Percentiles rank a stretch among this genome's conserved stretches.
These are phyloP conservation scores for Ciconia maguari DNA, from an alignment of 2,113 vertebrate species.

Conservation along the genomic window DNA sequence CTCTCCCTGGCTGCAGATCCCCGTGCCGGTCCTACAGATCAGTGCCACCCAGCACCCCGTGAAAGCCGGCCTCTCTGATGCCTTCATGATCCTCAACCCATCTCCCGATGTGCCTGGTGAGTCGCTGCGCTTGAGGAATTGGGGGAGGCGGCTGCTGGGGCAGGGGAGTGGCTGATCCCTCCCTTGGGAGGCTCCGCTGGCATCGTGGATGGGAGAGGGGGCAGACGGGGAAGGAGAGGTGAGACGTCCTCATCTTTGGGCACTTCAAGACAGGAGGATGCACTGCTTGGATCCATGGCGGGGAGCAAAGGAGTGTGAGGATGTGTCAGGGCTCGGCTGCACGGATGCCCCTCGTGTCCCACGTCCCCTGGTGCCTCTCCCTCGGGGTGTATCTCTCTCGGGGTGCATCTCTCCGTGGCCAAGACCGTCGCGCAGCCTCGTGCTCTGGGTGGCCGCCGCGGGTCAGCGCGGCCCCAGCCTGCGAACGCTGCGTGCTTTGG, in stretches of 20 bases:
- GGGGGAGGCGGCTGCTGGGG: neutral
- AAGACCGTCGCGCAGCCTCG: neutral
- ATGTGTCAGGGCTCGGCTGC: rapidly evolving
- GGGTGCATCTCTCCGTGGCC: neutral
- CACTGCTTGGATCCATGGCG: rapidly evolving
- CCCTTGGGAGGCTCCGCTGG: neutral
- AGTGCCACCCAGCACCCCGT: slow-evolving; percentile 90
- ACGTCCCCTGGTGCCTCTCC: rapidly evolving
- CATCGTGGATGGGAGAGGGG: neutral
- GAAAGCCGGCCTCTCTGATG: slow-evolving; percentile 93
- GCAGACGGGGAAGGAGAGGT: rapidly evolving
- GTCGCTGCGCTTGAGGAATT: neutral
- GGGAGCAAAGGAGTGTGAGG: neutral
- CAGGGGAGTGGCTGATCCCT: rapidly evolving
- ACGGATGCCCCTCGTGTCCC: rapidly evolving
- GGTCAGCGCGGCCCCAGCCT: neutral
- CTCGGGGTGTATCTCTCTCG: too few species aligned
- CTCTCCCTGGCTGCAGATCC: slow-evolving; percentile 76
- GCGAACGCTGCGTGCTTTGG: neutral
- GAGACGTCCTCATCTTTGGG: rapidly evolving
- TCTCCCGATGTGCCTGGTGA: slow-evolving; percentile 79
- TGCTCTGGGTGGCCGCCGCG: neutral
- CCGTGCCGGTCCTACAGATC: slow-evolving; percentile 83
- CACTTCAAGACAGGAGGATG: rapidly evolving
- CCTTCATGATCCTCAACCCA: slow-evolving; percentile 85